Conservation (phyloP, 2,888 invertebrate genomes). For the Pecten maximus region DNA sequence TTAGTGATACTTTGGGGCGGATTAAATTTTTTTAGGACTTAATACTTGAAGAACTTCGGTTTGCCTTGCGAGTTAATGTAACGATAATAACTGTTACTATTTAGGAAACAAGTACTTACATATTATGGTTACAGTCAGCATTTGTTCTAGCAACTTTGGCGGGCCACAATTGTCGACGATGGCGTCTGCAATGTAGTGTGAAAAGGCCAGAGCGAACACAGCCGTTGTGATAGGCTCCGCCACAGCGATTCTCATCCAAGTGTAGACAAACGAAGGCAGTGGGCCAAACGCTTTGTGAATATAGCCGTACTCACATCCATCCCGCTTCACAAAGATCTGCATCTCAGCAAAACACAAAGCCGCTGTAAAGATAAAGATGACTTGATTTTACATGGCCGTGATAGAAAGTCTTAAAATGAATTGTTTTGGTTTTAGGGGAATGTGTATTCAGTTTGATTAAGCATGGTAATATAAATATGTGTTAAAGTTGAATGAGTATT, state of each 20-base stretch:
- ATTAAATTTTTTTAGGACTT: no score
- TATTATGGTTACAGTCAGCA: constrained; percentile 69
- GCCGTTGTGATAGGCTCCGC: constrained; percentile 76
- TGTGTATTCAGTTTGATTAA: no score
- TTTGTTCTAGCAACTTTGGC: constrained; percentile 58
- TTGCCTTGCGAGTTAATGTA: no score
- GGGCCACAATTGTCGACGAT: constrained; percentile 66
- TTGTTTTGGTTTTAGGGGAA: no score
- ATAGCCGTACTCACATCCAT: constrained; percentile 71
- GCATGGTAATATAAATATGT: no score
- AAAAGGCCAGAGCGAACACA: constrained; percentile 67
- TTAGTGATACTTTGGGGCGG: no score
- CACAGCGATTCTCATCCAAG: constrained; percentile 70
- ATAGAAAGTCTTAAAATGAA: no score
- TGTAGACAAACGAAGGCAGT: constrained; percentile 66
- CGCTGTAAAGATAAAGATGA: constrained; percentile 74
- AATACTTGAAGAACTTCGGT: no score
- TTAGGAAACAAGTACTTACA: no score
- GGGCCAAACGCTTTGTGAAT: constrained; percentile 70
- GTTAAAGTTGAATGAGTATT: no score
- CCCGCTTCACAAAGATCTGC: constrained; percentile 64
- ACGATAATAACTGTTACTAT: no score
- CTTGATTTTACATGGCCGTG: no score
- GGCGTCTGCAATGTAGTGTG: constrained; percentile 66
- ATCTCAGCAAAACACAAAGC: constrained; percentile 70